phyloP scores from a whole-genome alignment of 1,140 invertebrate genomes.

The Octopus bimaculoides region DNA sequence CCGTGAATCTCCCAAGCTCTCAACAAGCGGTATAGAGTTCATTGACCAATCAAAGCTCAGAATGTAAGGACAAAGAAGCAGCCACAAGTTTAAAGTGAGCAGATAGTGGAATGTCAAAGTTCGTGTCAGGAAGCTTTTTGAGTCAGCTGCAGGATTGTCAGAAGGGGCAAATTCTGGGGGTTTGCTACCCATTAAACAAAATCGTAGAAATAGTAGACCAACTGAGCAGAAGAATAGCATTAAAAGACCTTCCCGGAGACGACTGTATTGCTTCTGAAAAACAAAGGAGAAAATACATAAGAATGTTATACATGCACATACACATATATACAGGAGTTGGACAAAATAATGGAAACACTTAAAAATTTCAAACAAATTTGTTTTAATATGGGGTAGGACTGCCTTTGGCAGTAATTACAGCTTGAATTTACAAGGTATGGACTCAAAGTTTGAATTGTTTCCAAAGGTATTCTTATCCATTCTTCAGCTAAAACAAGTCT shows the following conservation, averaged over 20 bases:
- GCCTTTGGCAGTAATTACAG: too few species aligned
- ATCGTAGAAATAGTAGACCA: slow-evolving; percentile 68
- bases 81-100: slow-evolving; percentile 83
- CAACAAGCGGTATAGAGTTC: slow-evolving; percentile 89
- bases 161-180: slow-evolving; percentile 91
- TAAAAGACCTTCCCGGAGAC: slow-evolving; percentile 70
- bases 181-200: slow-evolving; percentile 93
- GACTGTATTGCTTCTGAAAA: slow-evolving; percentile 62
- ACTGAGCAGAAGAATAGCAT: slow-evolving; percentile 72
- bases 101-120: slow-evolving; percentile 86
- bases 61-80: slow-evolving; percentile 82
- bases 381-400: too few species aligned
- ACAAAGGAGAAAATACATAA: slow-evolving; percentile 26
- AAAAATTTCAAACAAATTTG: too few species aligned
- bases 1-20: slow-evolving; percentile 74
- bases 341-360: too few species aligned
- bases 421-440: too few species aligned
- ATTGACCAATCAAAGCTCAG: slow-evolving; percentile 99
- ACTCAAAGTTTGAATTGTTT: too few species aligned
- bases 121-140: slow-evolving; percentile 78
- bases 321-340: too few species aligned
- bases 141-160: slow-evolving; percentile 57
- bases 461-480: too few species aligned
- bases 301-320: background rate
- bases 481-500: too few species aligned